Evolutionary conservation across 1,140 invertebrate species (phyloP), one percentile per base, ranked within the genome.

Genomic region (Leptinotarsa defecta): DNA sequence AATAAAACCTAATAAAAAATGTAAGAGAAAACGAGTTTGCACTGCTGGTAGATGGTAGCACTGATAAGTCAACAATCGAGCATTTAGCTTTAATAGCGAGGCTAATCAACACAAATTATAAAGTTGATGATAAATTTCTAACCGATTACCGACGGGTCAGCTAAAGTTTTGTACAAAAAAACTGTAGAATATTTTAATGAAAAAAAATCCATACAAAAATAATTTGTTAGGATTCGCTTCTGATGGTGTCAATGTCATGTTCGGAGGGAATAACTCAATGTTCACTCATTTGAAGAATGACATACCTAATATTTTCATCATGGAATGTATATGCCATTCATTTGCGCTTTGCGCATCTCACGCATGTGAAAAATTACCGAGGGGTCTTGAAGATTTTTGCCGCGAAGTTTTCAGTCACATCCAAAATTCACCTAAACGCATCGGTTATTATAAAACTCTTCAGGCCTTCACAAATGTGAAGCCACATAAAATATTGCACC

Each of bases 151-250:
- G 65, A 68, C 27, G 24, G 20, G 15, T 8, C 24, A 68, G 65
- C 27, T 4, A 24, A 24, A 4, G 3, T 27, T 27, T 27, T 27
- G 27, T 27, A 27, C 27, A 5, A 27, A 27, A 27, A 27, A 27
- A 27, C 5, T 27, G 5, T 27, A 27, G 27, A 27, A 27, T 27
- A 27, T 6, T 6, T 86, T 76, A 68, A 76, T 43, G 61, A 81
- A 61, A 68, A 73, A 83, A 75, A 84, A 85, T 83, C 82, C 82
- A 6, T 84, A 81, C 71, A 82, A 83, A 79, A 20, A 79, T 71
- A 84, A 86, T 75, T 76, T 85, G 71, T 75, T 85, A 70, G 83
- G 85, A 11, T 86, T 86, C 81, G 84, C 81, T 62, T 74, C 84
- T 73, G 85, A 86, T 78, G 83, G 82, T 0, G 79, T 83, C 13